Evolutionary conservation across 2,888 invertebrate species (phyloP).

Genomic region (Hyles lineata): DNA sequence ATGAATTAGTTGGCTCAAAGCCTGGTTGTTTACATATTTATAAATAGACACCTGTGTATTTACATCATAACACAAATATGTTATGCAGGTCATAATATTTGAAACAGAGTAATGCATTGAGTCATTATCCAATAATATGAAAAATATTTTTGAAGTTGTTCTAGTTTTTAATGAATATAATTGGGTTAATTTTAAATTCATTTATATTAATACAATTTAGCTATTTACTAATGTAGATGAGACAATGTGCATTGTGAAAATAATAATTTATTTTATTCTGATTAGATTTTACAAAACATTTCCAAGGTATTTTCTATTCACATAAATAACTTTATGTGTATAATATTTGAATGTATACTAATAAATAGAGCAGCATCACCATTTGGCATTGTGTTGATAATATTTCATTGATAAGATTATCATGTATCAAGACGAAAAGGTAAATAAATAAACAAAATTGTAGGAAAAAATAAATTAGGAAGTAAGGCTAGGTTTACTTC

Average conservation of each 20-base stretch:
- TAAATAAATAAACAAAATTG: conserved; percentile 4
- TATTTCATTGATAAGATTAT: neutral
- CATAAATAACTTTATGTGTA: neutral
- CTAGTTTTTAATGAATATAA: no score
- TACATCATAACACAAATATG: neutral
- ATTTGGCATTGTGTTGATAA: neutral
- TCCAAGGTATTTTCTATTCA: no score
- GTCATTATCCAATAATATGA: neutral
- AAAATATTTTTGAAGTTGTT: no score
- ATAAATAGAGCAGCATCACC: neutral
- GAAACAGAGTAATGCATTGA: neutral
- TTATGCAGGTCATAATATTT: neutral
- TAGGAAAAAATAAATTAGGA: neutral
- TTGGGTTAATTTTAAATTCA: no score
- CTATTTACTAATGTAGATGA: no score
- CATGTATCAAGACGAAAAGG: neutral
- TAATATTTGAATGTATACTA: neutral
- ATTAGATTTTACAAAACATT: no score
- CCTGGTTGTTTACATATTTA: neutral
- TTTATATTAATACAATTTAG: no score
- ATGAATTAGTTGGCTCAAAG: neutral
- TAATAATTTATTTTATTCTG: no score
- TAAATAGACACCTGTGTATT: conserved; percentile 22
- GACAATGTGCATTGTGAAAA: no score
- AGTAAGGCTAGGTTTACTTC: neutral